A percentile compares a stretch with the other conserved stretches of the same genome.
Conservation (phyloP, 2,888 invertebrate species). For the Melinaea menophilus region DNA sequence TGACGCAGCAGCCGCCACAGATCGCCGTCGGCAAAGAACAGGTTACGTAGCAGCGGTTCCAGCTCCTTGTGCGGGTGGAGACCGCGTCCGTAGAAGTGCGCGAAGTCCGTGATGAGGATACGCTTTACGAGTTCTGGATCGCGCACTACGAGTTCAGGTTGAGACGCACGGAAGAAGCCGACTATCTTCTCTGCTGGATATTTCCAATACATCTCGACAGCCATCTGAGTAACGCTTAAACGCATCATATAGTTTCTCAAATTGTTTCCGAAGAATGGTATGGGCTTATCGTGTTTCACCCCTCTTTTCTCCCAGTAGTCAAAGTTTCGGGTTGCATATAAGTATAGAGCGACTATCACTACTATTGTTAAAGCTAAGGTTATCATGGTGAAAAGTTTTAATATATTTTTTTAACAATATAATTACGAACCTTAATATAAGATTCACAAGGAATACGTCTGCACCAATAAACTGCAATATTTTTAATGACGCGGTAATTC, state of each 20-base stretch:
- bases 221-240: too few species aligned
- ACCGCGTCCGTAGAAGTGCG: slow-evolving; percentile 1
- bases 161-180: slow-evolving; percentile 3
- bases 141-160: slow-evolving; percentile 51
- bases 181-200: too few species aligned
- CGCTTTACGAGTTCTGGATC: slow-evolving; percentile 50
- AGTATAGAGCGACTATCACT: slow-evolving; percentile 14
- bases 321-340: slow-evolving; percentile 19
- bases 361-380: slow-evolving; percentile 6
- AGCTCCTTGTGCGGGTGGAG: too few species aligned
- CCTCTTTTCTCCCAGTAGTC: slow-evolving; percentile 49
- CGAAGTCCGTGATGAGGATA: slow-evolving; percentile 53
- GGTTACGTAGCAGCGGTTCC: too few species aligned
- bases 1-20: too few species aligned
- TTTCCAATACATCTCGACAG: too few species aligned
- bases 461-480: too few species aligned
- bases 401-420: too few species aligned
- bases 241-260: slow-evolving; percentile 38
- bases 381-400: background rate
- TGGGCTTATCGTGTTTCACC: slow-evolving; percentile 48
- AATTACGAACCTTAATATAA: too few species aligned
- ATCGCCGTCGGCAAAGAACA: too few species aligned
- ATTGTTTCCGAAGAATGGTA: slow-evolving; percentile 52
- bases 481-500: too few species aligned
- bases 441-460: too few species aligned